phyloP scores from a whole-genome alignment of 2,113 vertebrate genomes.

The Callaeas wilsoni region DNA sequence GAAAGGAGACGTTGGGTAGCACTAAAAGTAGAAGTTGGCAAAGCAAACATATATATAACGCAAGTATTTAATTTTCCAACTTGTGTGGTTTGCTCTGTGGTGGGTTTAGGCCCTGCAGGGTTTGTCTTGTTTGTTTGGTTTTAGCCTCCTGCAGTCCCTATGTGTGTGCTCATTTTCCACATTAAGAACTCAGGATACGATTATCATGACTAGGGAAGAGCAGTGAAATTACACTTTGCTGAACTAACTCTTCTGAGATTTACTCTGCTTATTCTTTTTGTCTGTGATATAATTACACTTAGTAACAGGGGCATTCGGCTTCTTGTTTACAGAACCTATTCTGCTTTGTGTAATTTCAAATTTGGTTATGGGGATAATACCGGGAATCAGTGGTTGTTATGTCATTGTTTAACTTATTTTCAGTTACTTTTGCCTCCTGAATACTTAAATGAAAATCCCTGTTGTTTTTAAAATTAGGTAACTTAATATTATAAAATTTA shows the following conservation, averaged over 20 bases:
- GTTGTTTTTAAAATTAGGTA: not conserved
- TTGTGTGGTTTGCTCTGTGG: not conserved
- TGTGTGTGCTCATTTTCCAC: not conserved
- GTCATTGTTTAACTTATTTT: not conserved
- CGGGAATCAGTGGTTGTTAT: not conserved
- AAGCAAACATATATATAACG: not conserved
- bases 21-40: not conserved
- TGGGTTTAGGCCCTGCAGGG: not conserved
- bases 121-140: not conserved
- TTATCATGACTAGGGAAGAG: not conserved
- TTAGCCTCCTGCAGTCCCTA: not conserved
- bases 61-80: not conserved
- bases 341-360: not conserved
- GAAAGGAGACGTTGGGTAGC: not conserved
- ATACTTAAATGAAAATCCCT: not conserved
- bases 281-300: not conserved
- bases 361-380: not conserved
- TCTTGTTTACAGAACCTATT: slow-evolving; percentile 8
- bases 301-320: not conserved
- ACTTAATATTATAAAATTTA: not conserved
- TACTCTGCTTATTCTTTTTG: not conserved
- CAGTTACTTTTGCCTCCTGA: not conserved
- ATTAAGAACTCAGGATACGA: not conserved
- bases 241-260: slow-evolving; percentile 11
- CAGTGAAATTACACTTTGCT: not conserved